These are phyloP conservation scores for Leptinotarsa juncta DNA, from an alignment of 2,888 invertebrate genomes.

Conservation along the genomic window DNA sequence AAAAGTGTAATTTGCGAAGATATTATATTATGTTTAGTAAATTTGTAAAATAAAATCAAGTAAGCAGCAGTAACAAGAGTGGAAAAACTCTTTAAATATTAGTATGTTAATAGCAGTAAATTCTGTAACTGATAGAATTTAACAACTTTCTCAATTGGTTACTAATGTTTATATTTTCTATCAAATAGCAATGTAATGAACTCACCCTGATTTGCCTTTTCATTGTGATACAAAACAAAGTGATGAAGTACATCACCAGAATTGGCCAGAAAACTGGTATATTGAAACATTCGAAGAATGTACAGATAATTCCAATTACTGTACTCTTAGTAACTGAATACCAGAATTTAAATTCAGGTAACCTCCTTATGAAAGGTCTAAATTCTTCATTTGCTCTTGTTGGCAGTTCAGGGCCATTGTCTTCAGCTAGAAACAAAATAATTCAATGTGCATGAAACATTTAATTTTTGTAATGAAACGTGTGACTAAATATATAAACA, in stretches of 20 bases:
- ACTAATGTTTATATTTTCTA: too few species aligned
- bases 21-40: too few species aligned
- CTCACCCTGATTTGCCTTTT: constrained; percentile 98
- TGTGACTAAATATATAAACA: too few species aligned
- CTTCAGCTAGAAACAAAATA: constrained; percentile 70
- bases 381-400: constrained; percentile 97
- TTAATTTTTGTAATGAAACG: too few species aligned
- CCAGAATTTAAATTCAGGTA: constrained; percentile 99
- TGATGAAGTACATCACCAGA: constrained; percentile 99
- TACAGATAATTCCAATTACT: constrained; percentile 88
- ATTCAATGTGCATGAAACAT: too few species aligned
- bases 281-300: constrained; percentile 97
- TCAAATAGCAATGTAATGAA: not conserved
- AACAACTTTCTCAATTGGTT: too few species aligned
- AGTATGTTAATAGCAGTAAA: too few species aligned
- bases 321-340: constrained; percentile 96
- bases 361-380: constrained; percentile 93
- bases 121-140: too few species aligned
- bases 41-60: too few species aligned
- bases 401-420: constrained; percentile 91
- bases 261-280: constrained; percentile 99
- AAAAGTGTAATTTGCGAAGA: too few species aligned
- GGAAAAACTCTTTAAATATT: too few species aligned
- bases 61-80: too few species aligned
- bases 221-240: constrained; percentile 98